Evolutionary conservation across 2,797 vertebrate species (phyloP).

Genomic region (Sebastes dallii): DNA sequence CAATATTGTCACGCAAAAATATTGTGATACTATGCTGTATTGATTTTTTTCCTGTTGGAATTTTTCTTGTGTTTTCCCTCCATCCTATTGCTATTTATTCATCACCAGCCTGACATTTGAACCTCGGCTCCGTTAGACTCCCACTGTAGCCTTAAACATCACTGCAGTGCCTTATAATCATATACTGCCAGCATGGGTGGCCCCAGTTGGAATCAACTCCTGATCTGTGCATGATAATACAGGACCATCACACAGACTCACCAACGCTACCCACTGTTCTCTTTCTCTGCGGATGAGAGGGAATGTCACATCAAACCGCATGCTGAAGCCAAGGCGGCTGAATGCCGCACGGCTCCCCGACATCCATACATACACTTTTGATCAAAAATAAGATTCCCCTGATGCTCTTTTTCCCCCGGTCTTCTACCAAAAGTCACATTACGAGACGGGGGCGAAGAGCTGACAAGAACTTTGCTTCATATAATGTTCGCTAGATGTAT

Average conservation of each 20-base stretch:
- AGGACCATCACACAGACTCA: constrained; percentile 7
- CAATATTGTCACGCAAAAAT: no score
- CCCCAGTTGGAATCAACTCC: constrained; percentile 1
- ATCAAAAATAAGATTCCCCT: constrained; percentile 42
- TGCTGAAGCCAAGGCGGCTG: constrained; percentile 24
- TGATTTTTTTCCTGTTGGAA: no score
- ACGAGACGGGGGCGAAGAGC: background rate
- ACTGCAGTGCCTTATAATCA: background rate
- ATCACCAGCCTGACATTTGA: background rate
- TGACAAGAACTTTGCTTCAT: constrained; percentile 18
- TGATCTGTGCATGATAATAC: constrained; percentile 25
- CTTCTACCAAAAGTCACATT: constrained; percentile 7
- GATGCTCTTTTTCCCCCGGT: background rate
- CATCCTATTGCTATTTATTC: background rate
- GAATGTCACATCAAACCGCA: constrained; percentile 68
- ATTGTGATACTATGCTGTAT: no score
- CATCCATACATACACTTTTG: constrained; percentile 22
- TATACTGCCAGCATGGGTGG: constrained; percentile 1
- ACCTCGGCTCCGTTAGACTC: background rate
- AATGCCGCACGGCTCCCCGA: constrained; percentile 13
- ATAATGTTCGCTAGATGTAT: background rate
- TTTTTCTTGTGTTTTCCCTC: background rate
- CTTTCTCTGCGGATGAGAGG: constrained; percentile 46
- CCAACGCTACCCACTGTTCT: constrained; percentile 28
- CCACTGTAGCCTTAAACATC: background rate